These are phyloP conservation scores for Myodes glareolus DNA, from an alignment of 2,113 vertebrate genomes.

Conservation along the genomic window DNA sequence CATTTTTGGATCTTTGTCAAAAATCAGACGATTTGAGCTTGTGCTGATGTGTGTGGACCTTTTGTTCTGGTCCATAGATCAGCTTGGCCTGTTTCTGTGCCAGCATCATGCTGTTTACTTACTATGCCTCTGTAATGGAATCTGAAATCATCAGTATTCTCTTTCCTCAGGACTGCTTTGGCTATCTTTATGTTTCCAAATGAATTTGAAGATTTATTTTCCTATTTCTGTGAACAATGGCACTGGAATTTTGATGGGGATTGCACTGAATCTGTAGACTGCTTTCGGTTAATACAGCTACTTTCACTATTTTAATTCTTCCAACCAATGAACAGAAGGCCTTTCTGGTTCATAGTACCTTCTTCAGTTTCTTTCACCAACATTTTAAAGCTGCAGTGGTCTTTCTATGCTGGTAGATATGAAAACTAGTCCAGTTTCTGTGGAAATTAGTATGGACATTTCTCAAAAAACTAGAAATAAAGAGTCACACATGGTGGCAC, in stretches of 20 bases:
- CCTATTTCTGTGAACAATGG: neutral
- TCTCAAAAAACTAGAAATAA: neutral
- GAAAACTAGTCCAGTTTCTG: neutral
- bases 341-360: neutral
- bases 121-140: neutral
- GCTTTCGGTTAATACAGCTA: neutral
- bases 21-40: neutral
- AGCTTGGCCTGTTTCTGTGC: neutral
- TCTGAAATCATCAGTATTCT: neutral
- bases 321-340: neutral
- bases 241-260: neutral
- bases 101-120: neutral
- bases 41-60: neutral
- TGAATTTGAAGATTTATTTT: neutral
- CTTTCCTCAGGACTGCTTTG: neutral
- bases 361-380: neutral
- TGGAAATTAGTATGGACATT: neutral
- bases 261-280: neutral
- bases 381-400: neutral
- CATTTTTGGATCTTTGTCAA: neutral
- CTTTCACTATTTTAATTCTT: neutral
- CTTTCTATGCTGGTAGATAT: neutral
- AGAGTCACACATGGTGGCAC: neutral
- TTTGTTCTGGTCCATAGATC: neutral
- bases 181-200: neutral